Base-by-base conservation (phyloP, 1,140 invertebrate genomes). In the Pentalonia nigronervosa region DNA sequence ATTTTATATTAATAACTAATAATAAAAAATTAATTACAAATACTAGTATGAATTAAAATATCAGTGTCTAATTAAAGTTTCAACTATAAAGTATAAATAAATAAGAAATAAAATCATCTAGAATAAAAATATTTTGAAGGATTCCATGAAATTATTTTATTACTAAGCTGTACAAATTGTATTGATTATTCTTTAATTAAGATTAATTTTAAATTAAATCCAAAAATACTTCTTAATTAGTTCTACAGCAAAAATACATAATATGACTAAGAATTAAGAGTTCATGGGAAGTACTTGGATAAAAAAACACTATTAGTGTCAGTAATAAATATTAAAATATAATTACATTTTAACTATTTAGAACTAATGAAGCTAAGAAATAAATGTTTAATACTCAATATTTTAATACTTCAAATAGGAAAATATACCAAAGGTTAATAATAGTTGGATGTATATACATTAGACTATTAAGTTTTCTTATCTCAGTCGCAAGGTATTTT, bases 1-100 rank as follows among this genome's bases (percentile, higher is more conserved):
- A 47, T 90, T 20, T 90, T 67, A 60, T 8, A 90, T 67, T n/a
- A 67, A 30, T 90, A 67, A 67, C 21, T 60, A 90, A 67, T 7
- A 60, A 50, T 21, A 48, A 88, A n/a, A 1, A 90, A 60, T n/a
- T 67, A 25, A 67, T 56, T 90, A 90, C 7, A 90, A 53, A 90
- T 41, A 90, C 87, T 90, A 21, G 41, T 8, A 89, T 56, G 3
- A 21, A 60, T 45, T 90, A 67, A 60, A 90, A 90, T 89, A 11
- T 60, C 3, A 30, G 53, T 67, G 17, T 90, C n/a, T 25, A 89
- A 67, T 7, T n/a, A 0, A 90, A 36, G 56, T 90, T 23, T 4
- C 21, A 56, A 90, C 23, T 45, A 60, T 25, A 8, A 60, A n/a
- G 20, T 90, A 67, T 45, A 67, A 67, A 60, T 60, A 90, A 30